Evolutionary conservation across 2,888 invertebrate species (phyloP), one percentile per base, ranked within the genome.

Genomic region (Bhutanitis thaidina): DNA sequence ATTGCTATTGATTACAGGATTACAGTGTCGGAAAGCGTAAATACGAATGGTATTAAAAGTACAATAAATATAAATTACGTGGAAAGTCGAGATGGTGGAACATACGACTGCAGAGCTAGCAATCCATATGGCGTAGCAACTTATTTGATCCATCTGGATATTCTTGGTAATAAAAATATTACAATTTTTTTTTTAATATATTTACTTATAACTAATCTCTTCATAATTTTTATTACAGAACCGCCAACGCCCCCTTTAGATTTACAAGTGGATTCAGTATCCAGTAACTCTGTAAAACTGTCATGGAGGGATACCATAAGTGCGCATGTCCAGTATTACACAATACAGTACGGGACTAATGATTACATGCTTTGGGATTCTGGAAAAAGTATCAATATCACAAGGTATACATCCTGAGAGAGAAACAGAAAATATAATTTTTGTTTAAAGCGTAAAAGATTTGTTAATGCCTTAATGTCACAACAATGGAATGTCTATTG

Each of bases 221-320:
- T 20, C 3, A 20, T n/a, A n/a, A 14, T 29, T 29, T 10, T 20
- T 4, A 12, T 70, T 61, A 0, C 70, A 90, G 90, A 90, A 52
- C 90, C 90, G 0, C 90, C 90, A 9, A 81, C 82, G 0, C 83
- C 87, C 0, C 90, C 90, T 0, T 54, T 82, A 35, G 90, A 90
- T 12, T 56, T 90, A 0, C 85, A 87, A 73, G 72, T 89, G n/a
- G 89, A 90, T 55, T 76, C 78, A 0, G 81, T 88, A 0, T 73
- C 74, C 13, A 87, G 89, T 29, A 77, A 71, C 13, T 73, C 77
- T 3, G 86, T 72, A 0, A 84, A 85, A 38, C 53, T 90, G 0
- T 88, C 88, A 0, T 90, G 90, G 90, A 59, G 86, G 0, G 84
- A 87, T 37, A 80, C 81, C 0, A 70, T 80, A 38, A 77, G 77